Evolutionary conservation across 2,888 invertebrate genomes (phyloP), one percentile per base, ranked within the genome.

Genomic region (Dione vanillae): DNA sequence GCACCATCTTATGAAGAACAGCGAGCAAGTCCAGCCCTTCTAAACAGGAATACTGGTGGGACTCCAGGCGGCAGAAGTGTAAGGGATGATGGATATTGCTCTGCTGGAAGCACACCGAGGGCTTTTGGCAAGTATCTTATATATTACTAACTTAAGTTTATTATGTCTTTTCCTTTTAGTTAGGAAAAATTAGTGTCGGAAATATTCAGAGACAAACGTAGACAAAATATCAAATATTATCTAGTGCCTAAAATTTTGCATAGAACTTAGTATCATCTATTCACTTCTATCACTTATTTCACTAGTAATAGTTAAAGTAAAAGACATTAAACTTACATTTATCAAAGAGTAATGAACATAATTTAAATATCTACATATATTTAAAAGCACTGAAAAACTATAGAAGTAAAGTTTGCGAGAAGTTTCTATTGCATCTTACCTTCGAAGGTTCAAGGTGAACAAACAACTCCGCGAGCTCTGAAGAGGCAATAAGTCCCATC

Each of bases 21-120:
- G 77, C 88, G 92, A 0, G 92, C 91, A 1, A 91, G 89, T 49
- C 93, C 91, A 0, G 92, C 92, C 3, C 78, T 92, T 16, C 80
- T 92, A 16, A 86, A 83, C 69, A 85, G 91, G 0, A 87, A 87
- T 1, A 82, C 85, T 1, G 82, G 83, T 40, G 88, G 91, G 7
- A 92, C 91, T 0, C 93, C 92, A 0, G 92, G 91, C 0, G 90
- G 91, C 0, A 83, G 91, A 67, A 92, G 91, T 74, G 92, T 89
- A 0, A 83, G 95, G 1, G 95, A 95, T 76, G 95, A 95, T 77
- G 95, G 95, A 0, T 95, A 95, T 81, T 95, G 95, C 73, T 95
- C 95, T 0, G 95, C 95, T 16, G 94, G 95, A 78, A 95, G 95
- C 82, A 95, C 95, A 6, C 95, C 95, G 0, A 90, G 95, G 71